Conservation (phyloP, 2,797 vertebrate species). For the Urocyon cinereoargenteus region DNA sequence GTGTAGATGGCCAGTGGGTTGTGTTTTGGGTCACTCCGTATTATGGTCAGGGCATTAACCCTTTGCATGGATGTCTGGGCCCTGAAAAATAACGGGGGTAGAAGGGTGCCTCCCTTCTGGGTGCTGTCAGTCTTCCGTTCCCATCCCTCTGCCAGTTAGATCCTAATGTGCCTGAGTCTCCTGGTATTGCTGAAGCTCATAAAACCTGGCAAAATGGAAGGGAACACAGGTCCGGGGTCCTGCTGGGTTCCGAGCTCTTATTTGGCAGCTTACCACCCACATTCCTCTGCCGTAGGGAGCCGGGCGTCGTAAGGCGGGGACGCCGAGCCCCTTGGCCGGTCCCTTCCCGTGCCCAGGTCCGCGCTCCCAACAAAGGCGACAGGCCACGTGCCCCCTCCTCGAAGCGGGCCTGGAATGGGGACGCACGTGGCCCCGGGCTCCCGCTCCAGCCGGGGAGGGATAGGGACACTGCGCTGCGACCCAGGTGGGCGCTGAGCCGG, state of each 20-base stretch:
- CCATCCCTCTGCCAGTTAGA: not conserved
- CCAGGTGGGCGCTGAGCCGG: not conserved
- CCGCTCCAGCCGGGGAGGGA: not conserved
- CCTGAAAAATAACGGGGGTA: not conserved
- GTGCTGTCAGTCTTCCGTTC: not conserved
- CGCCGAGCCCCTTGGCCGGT: not conserved
- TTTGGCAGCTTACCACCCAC: not conserved
- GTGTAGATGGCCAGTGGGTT: not conserved
- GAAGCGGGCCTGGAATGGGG: not conserved
- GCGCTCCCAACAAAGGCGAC: slow-evolving; percentile 74
- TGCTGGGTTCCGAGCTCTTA: not conserved
- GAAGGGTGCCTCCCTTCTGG: not conserved
- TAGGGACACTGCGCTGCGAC: not conserved
- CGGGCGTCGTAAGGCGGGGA: not conserved
- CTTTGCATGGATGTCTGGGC: not conserved
- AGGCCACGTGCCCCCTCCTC: slow-evolving; percentile 51
- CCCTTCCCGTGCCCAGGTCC: not conserved
- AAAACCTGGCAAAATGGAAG: not conserved
- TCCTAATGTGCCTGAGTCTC: not conserved
- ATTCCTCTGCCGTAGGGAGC: not conserved
- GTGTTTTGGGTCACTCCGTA: not conserved
- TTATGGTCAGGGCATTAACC: not conserved
- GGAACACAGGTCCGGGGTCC: not conserved
- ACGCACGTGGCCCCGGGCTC: not conserved
- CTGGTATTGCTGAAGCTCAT: not conserved